A percentile compares a stretch with the other conserved stretches of the same genome.
Evolutionary conservation across 2,797 vertebrate genomes (phyloP).

Genomic region (Borostomias antarcticus): DNA sequence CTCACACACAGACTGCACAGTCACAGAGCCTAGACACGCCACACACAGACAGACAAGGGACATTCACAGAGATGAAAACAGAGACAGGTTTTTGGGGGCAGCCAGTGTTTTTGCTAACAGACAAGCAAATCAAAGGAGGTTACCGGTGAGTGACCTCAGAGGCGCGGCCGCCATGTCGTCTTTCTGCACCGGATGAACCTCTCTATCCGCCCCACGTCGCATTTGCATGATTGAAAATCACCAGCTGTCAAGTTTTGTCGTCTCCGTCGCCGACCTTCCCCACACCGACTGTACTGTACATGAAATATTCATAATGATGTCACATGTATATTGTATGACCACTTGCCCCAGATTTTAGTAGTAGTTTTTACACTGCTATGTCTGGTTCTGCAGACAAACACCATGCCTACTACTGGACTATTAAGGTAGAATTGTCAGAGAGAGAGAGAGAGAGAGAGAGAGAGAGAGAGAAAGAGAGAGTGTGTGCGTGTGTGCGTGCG

Average conservation of each 20-base stretch:
- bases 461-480: background rate
- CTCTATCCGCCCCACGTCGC: slow-evolving; percentile 4
- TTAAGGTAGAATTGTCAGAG: background rate
- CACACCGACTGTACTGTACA: slow-evolving; percentile 49
- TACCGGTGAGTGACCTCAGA: background rate
- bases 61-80: slow-evolving; percentile 5
- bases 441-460: background rate
- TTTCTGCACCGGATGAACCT: slow-evolving; percentile 16
- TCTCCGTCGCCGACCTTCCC: slow-evolving; percentile 35
- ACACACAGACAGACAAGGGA: background rate
- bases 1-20: too few relatives aligned
- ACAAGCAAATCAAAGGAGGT: slow-evolving; percentile 5
- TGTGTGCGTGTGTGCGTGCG: background rate
- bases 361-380: slow-evolving; percentile 66
- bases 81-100: background rate
- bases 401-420: background rate
- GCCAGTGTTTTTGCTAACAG: background rate
- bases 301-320: slow-evolving; percentile 64
- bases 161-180: background rate
- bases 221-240: slow-evolving; percentile 28
- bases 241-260: slow-evolving; percentile 42
- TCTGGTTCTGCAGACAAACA: slow-evolving; percentile 28
- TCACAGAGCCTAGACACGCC: too few relatives aligned
- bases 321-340: slow-evolving; percentile 72
- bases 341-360: slow-evolving; percentile 65